phyloP scores from a whole-genome alignment of 2,797 vertebrate genomes.

The Sebastes vulpes region DNA sequence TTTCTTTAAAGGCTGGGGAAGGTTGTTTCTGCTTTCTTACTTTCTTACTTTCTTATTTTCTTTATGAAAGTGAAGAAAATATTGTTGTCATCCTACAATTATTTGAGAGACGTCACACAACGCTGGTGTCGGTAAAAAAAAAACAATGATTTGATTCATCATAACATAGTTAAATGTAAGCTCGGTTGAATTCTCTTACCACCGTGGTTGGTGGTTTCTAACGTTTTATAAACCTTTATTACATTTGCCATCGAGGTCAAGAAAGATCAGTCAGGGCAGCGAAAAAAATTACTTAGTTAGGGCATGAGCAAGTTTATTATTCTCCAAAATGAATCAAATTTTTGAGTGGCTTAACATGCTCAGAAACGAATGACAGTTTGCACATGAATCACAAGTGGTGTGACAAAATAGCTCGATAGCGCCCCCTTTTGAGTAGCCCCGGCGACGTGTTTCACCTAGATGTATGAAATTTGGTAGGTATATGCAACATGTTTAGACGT shows the following conservation, averaged over 20 bases:
- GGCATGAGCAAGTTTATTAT: no score
- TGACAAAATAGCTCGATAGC: no score
- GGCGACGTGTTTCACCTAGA: rapidly evolving
- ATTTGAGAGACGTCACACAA: background rate
- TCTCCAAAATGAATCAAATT: no score
- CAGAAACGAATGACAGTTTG: no score
- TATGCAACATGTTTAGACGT: no score
- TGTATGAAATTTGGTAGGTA: no score
- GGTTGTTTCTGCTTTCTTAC: background rate
- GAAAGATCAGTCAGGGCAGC: background rate
- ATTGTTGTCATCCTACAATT: background rate
- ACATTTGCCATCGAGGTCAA: background rate
- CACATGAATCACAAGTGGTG: no score
- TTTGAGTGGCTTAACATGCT: no score
- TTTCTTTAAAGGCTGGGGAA: background rate
- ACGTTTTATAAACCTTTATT: background rate
- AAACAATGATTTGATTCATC: no score
- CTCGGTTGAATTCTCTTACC: background rate
- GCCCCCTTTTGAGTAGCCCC: no score
- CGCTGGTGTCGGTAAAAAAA: background rate
- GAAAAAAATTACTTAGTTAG: rapidly evolving
- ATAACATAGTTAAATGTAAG: background rate
- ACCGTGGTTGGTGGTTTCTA: background rate
- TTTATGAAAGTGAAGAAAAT: background rate
- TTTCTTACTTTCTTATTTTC: background rate